These are phyloP conservation scores for Acanthis flammea DNA, from an alignment of 2,797 vertebrate genomes.

Conservation along the genomic window DNA sequence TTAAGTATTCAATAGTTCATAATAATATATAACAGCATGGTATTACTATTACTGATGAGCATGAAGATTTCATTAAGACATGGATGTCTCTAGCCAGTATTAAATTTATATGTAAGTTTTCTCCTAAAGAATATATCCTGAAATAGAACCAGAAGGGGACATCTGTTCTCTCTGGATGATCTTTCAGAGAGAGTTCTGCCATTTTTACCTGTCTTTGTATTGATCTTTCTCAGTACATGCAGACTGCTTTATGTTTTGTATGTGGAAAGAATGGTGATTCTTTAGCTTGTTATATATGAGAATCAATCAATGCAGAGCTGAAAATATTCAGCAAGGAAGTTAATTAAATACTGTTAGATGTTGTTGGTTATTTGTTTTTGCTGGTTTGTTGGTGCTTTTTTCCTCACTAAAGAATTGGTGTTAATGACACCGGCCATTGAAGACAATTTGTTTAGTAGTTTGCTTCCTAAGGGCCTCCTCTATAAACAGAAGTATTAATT, in stretches of 20 bases:
- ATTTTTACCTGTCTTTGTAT: background rate
- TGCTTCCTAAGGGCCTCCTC: background rate
- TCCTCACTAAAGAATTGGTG: background rate
- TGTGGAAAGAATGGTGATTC: background rate
- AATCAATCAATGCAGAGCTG: background rate
- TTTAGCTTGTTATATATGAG: background rate
- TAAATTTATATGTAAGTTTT: background rate
- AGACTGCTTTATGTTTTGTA: background rate
- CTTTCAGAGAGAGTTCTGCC: background rate
- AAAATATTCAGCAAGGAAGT: background rate
- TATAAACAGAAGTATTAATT: background rate
- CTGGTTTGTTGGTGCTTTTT: background rate
- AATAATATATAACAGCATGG: background rate
- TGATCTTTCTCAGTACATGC: background rate
- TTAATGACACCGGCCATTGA: background rate
- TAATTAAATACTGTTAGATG: background rate
- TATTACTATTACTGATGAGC: background rate
- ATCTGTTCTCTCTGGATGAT: background rate
- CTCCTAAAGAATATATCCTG: background rate
- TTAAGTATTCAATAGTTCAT: background rate
- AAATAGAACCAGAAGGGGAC: background rate
- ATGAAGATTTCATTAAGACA: background rate
- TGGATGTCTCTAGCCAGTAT: background rate
- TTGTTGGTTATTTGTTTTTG: background rate
- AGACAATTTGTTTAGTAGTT: background rate